Percentiles rank a stretch among this genome's conserved stretches.
These are phyloP conservation scores for Drosophila diplacantha DNA, from an alignment of 2,888 invertebrate genomes.

Conservation along the genomic window DNA sequence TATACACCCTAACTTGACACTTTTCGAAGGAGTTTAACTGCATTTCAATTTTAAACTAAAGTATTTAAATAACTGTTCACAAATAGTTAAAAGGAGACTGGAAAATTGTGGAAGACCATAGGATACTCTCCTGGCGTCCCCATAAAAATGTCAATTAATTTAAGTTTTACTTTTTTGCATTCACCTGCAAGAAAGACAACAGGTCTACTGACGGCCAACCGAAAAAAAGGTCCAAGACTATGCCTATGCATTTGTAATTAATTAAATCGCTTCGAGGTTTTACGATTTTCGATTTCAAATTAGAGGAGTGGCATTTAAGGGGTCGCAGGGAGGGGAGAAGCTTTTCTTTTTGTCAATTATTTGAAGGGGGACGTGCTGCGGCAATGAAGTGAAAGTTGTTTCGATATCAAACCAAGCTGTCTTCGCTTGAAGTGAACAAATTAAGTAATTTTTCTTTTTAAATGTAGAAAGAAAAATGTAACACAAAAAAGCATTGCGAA, in stretches of 20 bases:
- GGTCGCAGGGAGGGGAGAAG: constrained; percentile 8
- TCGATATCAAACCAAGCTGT: constrained; percentile 51
- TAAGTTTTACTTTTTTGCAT: constrained; percentile 60
- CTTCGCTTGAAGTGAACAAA: constrained; percentile 40
- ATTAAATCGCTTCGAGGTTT: constrained; percentile 66
- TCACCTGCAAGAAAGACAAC: constrained; percentile 54
- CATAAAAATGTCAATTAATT: constrained; percentile 64
- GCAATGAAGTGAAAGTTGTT: constrained; percentile 64
- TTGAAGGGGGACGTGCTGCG: constrained; percentile 43
- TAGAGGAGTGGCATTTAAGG: constrained; percentile 25
- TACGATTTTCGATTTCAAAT: constrained; percentile 44
- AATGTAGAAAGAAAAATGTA: constrained; percentile 36
- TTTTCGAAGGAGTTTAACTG: neutral
- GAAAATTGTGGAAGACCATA: neutral
- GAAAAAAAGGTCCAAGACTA: constrained; percentile 26
- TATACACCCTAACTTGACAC: neutral
- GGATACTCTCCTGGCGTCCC: constrained; percentile 37
- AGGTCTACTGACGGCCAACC: constrained; percentile 2
- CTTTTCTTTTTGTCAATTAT: constrained; percentile 64
- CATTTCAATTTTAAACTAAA: neutral
- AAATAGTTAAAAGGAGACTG: neutral
- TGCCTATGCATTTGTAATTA: constrained; percentile 72
- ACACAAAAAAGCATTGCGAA: constrained; percentile 19
- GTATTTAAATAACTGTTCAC: neutral
- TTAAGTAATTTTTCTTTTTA: constrained; percentile 55